Evolutionary conservation across 2,797 vertebrate species (phyloP).

Genomic region (Anolis apletophallus): DNA sequence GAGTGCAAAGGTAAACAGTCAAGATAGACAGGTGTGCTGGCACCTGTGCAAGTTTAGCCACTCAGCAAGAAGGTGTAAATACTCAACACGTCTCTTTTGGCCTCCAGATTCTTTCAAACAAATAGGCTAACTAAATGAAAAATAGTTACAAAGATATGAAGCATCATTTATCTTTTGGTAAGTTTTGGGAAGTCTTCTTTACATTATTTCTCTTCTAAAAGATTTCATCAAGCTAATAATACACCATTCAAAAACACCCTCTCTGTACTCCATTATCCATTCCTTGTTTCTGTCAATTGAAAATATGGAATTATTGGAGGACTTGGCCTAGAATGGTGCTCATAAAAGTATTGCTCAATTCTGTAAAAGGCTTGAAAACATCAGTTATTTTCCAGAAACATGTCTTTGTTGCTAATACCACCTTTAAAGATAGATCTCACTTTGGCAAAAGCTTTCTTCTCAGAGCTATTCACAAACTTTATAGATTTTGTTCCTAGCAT

Average conservation of each 20-base stretch:
- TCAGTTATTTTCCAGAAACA: conserved; percentile 8
- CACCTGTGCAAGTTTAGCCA: background rate
- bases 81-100: background rate
- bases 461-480: background rate
- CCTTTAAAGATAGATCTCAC: background rate
- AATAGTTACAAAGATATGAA: background rate
- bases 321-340: background rate
- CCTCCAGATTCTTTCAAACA: background rate
- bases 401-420: conserved; percentile 13
- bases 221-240: background rate
- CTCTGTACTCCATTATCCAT: background rate
- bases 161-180: background rate
- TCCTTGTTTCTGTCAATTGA: background rate
- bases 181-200: background rate
- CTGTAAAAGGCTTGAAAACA: conserved; percentile 14
- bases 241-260: background rate
- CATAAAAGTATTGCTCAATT: background rate
- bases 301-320: background rate
- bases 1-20: background rate
- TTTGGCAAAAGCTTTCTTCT: background rate
- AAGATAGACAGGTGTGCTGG: background rate
- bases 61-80: too few relatives aligned
- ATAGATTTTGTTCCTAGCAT: background rate
- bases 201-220: background rate
- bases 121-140: background rate